phyloP scores from a whole-genome alignment of 2,113 vertebrate species.

The Lepidothrix coronata region DNA sequence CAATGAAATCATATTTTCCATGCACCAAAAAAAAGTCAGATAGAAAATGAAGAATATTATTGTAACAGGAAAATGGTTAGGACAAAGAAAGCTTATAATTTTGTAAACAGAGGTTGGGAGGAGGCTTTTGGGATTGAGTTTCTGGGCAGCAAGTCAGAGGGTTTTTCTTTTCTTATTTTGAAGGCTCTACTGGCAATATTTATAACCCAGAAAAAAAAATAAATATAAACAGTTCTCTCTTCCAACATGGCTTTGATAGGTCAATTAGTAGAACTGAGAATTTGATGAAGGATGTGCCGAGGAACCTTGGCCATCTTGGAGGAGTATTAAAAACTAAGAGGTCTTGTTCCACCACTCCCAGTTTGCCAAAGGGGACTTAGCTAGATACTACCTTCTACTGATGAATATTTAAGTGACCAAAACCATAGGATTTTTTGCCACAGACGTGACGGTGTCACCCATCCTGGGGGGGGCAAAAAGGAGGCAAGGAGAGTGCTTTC shows the following conservation, averaged over 20 bases:
- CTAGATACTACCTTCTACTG: not conserved
- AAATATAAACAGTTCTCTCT: constrained; percentile 47
- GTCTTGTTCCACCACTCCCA: not conserved
- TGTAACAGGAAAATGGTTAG: constrained; percentile 73
- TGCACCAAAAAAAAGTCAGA: constrained; percentile 40
- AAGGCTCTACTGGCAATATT: constrained; percentile 38
- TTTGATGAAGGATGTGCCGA: not conserved
- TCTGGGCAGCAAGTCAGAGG: constrained; percentile 58
- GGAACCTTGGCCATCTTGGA: not conserved
- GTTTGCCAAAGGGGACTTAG: not conserved
- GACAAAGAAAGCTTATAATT: constrained; percentile 78
- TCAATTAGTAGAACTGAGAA: constrained; percentile 19
- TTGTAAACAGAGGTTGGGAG: constrained; percentile 77
- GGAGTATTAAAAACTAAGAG: not conserved
- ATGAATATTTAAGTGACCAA: not conserved
- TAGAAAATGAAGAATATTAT: constrained; percentile 66
- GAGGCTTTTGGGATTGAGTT: constrained; percentile 61
- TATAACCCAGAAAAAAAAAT: constrained; percentile 18
- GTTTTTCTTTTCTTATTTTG: constrained; percentile 63
- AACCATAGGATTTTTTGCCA: not conserved
- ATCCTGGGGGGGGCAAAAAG: not conserved
- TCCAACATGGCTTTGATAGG: not conserved
- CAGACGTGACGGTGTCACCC: not conserved
- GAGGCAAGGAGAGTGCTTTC: not conserved
- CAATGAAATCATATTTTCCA: constrained; percentile 77